Evolutionary conservation across 2,797 vertebrate genomes (phyloP).

Genomic region (Aphelocoma californica): DNA sequence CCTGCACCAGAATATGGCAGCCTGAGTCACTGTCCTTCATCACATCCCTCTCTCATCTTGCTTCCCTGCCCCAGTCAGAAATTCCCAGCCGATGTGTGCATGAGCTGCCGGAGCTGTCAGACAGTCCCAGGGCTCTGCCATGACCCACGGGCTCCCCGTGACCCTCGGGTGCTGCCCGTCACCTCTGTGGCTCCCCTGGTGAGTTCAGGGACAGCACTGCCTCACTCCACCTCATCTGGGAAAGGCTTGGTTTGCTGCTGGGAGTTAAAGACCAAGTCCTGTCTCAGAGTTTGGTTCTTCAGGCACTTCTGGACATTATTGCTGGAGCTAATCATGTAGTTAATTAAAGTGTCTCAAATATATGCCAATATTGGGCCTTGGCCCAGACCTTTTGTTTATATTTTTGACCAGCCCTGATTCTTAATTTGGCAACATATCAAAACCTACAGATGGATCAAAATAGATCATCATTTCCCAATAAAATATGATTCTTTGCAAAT

Average conservation of each 20-base stretch:
- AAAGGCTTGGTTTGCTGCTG: background rate
- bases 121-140: background rate
- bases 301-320: background rate
- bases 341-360: background rate
- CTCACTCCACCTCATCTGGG: background rate
- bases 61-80: background rate
- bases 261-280: background rate
- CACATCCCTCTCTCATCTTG: background rate
- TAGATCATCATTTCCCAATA: background rate
- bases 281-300: background rate
- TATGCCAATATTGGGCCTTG: background rate
- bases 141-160: background rate
- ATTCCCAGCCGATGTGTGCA: slow-evolving; percentile 34
- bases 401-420: background rate
- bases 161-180: fast-evolving
- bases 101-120: background rate
- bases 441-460: slow-evolving; percentile 25
- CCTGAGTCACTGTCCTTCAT: slow-evolving; percentile 32
- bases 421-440: background rate
- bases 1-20: background rate
- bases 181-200: background rate
- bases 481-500: slow-evolving; percentile 24
- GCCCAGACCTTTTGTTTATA: background rate
- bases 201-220: background rate
- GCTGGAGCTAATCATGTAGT: background rate